phyloP scores from a whole-genome alignment of 2,888 invertebrate species.

The Cantharis nigra region DNA sequence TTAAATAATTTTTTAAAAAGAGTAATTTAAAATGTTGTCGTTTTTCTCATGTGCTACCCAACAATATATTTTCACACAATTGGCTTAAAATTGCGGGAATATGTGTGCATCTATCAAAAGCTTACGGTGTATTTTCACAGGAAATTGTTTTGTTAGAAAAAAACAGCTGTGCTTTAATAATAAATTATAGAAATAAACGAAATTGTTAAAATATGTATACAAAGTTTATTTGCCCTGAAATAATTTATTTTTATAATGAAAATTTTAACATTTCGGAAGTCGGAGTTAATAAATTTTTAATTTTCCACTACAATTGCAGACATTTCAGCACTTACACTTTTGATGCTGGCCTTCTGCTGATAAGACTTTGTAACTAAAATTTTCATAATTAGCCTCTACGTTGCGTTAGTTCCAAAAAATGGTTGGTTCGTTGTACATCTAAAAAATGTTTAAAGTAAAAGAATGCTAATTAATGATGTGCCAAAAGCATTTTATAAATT shows the following conservation, averaged over 20 bases:
- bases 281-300: background rate
- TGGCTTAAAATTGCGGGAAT: conserved; percentile 27
- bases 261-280: background rate
- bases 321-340: background rate
- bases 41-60: conserved; percentile 23
- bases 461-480: background rate
- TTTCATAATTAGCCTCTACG: background rate
- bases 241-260: background rate
- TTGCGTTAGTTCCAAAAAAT: background rate
- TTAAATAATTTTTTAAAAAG: conserved; percentile 1
- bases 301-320: background rate
- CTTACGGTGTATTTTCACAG: conserved; percentile 22
- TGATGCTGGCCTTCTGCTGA: background rate
- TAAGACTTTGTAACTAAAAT: background rate
- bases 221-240: background rate
- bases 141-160: conserved; percentile 14
- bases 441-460: background rate
- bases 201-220: background rate
- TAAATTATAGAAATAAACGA: conserved; percentile 11
- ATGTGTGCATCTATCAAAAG: conserved; percentile 26
- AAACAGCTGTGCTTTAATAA: conserved; percentile 22
- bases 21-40: conserved; percentile 29
- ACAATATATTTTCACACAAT: conserved; percentile 28
- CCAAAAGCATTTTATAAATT: background rate
- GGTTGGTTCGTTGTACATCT: background rate